phyloP scores from a whole-genome alignment of 2,113 vertebrate genomes.

The Cygnus buccinator region DNA sequence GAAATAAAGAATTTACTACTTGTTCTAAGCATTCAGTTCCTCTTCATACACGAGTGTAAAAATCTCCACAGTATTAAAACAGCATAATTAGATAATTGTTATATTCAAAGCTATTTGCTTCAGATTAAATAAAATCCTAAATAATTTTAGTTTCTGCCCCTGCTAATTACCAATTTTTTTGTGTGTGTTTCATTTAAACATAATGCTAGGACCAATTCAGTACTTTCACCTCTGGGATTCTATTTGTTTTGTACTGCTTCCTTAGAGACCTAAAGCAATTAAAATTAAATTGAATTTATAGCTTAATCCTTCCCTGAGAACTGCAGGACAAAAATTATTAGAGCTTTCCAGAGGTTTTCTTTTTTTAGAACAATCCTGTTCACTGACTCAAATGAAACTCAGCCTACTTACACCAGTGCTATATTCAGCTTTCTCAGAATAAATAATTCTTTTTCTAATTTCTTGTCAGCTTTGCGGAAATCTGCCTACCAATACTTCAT shows the following conservation, averaged over 20 bases:
- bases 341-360: conserved; percentile 17
- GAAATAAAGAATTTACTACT: conserved; percentile 44
- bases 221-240: conserved; percentile 47
- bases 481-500: neutral
- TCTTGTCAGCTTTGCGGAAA: neutral
- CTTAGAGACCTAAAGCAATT: conserved; percentile 72
- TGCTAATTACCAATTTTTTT: conserved; percentile 65
- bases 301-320: conserved; percentile 58
- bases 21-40: neutral
- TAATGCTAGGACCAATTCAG: conserved; percentile 24
- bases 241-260: conserved; percentile 54
- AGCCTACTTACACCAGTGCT: neutral
- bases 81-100: conserved; percentile 68
- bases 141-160: conserved; percentile 64
- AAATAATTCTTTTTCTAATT: neutral
- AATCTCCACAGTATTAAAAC: conserved; percentile 32
- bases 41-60: conserved; percentile 1
- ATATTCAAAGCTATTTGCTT: conserved; percentile 60
- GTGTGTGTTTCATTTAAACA: conserved; percentile 68
- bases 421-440: neutral
- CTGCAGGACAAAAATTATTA: conserved; percentile 36
- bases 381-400: neutral
- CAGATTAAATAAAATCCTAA: conserved; percentile 71
- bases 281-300: conserved; percentile 75
- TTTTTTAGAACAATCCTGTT: conserved; percentile 18